A percentile compares a stretch with the other conserved stretches of the same genome.
phyloP scores from a whole-genome alignment of 1,140 invertebrate species.

The Epicauta chinensis region DNA sequence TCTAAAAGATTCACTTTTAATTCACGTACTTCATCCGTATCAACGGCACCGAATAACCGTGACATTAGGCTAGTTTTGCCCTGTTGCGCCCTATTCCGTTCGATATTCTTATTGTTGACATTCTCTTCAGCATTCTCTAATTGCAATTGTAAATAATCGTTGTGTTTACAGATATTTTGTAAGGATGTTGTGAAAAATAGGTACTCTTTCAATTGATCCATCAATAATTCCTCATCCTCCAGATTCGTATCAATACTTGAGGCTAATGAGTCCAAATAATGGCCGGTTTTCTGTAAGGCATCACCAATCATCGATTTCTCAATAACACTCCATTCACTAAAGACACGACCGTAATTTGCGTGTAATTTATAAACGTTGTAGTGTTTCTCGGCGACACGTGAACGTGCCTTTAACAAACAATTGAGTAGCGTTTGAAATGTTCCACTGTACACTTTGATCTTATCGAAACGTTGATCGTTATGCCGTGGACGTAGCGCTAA shows the following conservation, averaged over 20 bases:
- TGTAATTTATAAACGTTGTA: slow-evolving; percentile 77
- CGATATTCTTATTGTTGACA: slow-evolving; percentile 48
- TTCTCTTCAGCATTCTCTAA: slow-evolving; percentile 64
- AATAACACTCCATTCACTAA: slow-evolving; percentile 80
- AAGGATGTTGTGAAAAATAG: slow-evolving; percentile 68
- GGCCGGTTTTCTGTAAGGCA: slow-evolving; percentile 61
- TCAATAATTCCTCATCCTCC: slow-evolving; percentile 76
- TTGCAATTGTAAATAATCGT: slow-evolving; percentile 65
- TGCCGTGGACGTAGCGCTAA: slow-evolving; percentile 68
- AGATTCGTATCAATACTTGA: slow-evolving; percentile 67
- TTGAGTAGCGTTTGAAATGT: slow-evolving; percentile 61
- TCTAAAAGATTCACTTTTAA: slow-evolving; percentile 64
- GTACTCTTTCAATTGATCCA: slow-evolving; percentile 82
- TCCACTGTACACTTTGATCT: slow-evolving; percentile 67
- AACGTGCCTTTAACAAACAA: slow-evolving; percentile 53
- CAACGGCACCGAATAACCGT: slow-evolving; percentile 68
- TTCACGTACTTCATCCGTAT: slow-evolving; percentile 73
- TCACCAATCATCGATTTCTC: slow-evolving; percentile 69
- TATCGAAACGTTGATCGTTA: slow-evolving; percentile 67
- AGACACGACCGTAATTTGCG: slow-evolving; percentile 73
- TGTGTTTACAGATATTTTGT: slow-evolving; percentile 66
- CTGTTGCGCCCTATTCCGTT: slow-evolving; percentile 48
- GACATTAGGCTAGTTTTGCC: slow-evolving; percentile 68
- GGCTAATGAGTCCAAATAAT: slow-evolving; percentile 70
- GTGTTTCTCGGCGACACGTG: slow-evolving; percentile 66